These are phyloP conservation scores for Anthrax anthrax DNA, from an alignment of 2,888 invertebrate species.

Conservation along the genomic window DNA sequence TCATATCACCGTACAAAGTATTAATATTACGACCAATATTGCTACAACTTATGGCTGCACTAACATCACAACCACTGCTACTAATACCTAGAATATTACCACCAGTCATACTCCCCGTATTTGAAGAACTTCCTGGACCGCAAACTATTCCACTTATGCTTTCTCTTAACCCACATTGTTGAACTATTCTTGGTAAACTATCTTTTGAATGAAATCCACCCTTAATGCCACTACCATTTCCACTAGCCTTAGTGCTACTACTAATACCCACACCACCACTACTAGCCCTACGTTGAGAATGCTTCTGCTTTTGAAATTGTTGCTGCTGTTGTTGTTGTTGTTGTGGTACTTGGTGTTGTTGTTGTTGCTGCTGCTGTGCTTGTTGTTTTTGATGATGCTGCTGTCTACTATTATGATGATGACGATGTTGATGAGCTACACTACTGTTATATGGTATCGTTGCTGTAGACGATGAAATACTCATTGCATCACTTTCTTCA, in stretches of 20 bases:
- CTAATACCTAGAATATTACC: background rate
- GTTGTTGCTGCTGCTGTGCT: slow-evolving; percentile 13
- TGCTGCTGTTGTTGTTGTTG: slow-evolving; percentile 12
- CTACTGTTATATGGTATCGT: slow-evolving; percentile 17
- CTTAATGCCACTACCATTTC: background rate
- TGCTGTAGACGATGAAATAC: slow-evolving; percentile 23
- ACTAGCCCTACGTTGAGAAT: slow-evolving; percentile 7
- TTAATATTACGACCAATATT: slow-evolving; percentile 1
- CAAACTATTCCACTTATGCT: slow-evolving; percentile 9
- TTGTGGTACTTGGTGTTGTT: slow-evolving; percentile 13
- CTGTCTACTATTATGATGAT: slow-evolving; percentile 8
- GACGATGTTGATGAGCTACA: slow-evolving; percentile 15
- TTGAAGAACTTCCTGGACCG: slow-evolving; percentile 7
- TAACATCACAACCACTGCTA: slow-evolving; percentile 4
- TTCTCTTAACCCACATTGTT: slow-evolving; percentile 22
- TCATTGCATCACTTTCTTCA: slow-evolving; percentile 27
- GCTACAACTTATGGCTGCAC: slow-evolving; percentile 1
- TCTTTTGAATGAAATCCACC: slow-evolving; percentile 22
- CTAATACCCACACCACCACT: background rate
- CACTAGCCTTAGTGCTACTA: background rate
- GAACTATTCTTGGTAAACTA: slow-evolving; percentile 21
- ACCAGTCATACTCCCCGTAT: slow-evolving; percentile 1
- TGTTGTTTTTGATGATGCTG: slow-evolving; percentile 9
- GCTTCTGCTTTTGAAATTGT: slow-evolving; percentile 14
- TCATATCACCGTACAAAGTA: slow-evolving; percentile 8